phyloP scores from a whole-genome alignment of 2,888 invertebrate species.

The Nebria salina region DNA sequence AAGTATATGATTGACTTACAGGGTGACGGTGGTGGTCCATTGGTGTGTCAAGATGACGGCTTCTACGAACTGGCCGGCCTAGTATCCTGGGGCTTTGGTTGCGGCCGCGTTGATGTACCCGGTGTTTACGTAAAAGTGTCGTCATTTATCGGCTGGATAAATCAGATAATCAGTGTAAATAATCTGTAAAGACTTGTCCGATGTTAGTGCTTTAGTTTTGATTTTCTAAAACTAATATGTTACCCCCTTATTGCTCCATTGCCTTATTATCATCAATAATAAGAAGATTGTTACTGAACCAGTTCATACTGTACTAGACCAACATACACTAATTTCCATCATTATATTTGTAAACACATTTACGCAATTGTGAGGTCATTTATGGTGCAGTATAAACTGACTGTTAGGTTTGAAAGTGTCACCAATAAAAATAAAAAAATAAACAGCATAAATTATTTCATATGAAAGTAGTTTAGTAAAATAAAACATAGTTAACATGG shows the following conservation, averaged over 20 bases:
- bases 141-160: constrained; percentile 96
- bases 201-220: constrained; percentile 33
- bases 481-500: not conserved
- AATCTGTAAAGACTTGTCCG: constrained; percentile 70
- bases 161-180: constrained; percentile 95
- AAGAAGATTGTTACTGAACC: not conserved
- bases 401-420: not conserved
- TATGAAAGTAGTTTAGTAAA: not conserved
- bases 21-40: constrained; percentile 94
- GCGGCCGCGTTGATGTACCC: constrained; percentile 91
- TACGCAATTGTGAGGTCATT: not conserved
- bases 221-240: constrained; percentile 28
- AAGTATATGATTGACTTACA: constrained; percentile 57
- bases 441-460: not conserved
- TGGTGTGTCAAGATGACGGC: constrained; percentile 92
- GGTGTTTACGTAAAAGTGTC: constrained; percentile 98
- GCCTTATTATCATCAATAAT: not conserved
- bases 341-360: not conserved
- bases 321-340: not conserved
- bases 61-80: constrained; percentile 93
- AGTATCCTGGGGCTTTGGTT: constrained; percentile 95
- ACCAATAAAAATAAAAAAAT: not conserved
- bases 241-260: constrained; percentile 30
- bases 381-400: not conserved
- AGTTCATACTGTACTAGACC: not conserved